These are phyloP conservation scores for Apodemus speciosus DNA, from an alignment of 2,113 vertebrate genomes.

Conservation along the genomic window DNA sequence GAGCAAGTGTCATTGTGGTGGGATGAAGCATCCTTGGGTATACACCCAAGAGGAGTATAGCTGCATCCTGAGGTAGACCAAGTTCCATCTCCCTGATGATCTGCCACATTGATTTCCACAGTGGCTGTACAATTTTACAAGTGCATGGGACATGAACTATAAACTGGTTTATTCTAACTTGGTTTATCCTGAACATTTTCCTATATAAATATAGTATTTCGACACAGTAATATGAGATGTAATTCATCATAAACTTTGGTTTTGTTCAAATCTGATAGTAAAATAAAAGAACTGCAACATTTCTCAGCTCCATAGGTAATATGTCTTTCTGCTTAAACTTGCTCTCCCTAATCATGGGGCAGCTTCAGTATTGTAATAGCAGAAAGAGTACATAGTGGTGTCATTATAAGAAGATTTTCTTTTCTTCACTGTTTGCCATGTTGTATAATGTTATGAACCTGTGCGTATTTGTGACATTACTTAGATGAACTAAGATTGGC, in stretches of 20 bases:
- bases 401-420: neutral
- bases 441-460: constrained; percentile 8
- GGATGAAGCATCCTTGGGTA: neutral
- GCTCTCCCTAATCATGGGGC: neutral
- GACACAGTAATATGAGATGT: neutral
- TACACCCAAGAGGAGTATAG: neutral
- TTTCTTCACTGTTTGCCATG: neutral
- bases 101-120: neutral
- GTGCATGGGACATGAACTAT: neutral
- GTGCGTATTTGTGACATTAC: constrained; percentile 44
- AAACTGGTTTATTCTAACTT: neutral
- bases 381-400: neutral
- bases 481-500: constrained; percentile 44
- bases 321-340: neutral
- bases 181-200: neutral
- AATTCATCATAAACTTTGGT: neutral
- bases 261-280: neutral
- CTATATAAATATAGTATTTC: neutral
- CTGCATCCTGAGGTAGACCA: neutral
- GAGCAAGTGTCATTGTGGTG: neutral
- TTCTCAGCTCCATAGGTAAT: neutral
- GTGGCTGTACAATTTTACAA: neutral
- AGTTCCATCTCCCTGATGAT: neutral
- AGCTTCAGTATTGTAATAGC: too few relatives aligned
- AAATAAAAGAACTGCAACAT: constrained; percentile 15